These are phyloP conservation scores for Brachionus paranguensis DNA, from an alignment of 1,140 invertebrate genomes.

Conservation along the genomic window DNA sequence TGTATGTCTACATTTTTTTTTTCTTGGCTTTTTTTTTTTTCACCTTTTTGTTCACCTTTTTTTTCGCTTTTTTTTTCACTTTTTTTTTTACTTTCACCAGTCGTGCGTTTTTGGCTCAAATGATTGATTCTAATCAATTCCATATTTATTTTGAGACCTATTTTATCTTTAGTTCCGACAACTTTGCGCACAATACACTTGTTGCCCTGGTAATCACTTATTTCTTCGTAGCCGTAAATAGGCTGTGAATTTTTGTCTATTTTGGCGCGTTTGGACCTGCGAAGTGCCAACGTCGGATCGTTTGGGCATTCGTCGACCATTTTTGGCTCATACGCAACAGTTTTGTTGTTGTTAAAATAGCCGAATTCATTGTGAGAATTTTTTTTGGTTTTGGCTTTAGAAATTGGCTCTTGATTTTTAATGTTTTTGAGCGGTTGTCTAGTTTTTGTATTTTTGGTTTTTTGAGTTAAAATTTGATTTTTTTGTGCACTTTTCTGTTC, in stretches of 20 bases:
- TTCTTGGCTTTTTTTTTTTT: too few relatives aligned
- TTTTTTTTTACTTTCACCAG: background rate
- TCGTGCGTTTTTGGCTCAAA: background rate
- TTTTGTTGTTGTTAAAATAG: background rate
- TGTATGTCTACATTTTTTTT: background rate
- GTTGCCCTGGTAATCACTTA: background rate
- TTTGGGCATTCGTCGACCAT: background rate
- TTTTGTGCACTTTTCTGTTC: background rate
- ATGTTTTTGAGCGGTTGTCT: background rate
- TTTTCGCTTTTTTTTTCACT: too few relatives aligned
- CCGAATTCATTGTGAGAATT: background rate
- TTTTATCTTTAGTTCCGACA: background rate
- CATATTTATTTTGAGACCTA: background rate
- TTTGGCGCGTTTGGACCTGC: conserved; percentile 3
- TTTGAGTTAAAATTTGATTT: background rate
- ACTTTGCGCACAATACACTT: background rate
- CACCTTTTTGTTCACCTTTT: too few relatives aligned
- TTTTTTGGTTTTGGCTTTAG: background rate
- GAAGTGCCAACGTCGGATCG: background rate
- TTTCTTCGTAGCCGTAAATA: background rate
- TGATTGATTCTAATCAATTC: background rate
- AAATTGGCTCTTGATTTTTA: background rate
- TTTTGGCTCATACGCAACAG: background rate
- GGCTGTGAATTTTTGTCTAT: conserved; percentile 1
- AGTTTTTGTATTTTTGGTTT: background rate